Conservation (phyloP, 1,140 invertebrate genomes). For the Caenorhabditis briggsae region DNA sequence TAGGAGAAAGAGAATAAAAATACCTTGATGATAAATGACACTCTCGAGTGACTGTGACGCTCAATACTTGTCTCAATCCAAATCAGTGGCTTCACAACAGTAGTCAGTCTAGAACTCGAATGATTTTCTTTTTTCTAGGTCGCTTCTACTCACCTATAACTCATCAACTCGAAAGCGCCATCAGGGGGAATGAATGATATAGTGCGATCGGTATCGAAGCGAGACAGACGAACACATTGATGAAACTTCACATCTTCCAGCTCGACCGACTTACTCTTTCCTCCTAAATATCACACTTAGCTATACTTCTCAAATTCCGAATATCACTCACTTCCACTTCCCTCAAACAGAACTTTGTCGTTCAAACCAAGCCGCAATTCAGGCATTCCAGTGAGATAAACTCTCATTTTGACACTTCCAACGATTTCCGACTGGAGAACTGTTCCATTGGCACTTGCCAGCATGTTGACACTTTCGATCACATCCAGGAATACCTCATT, state of each 20-base stretch:
- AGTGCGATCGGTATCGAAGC: slow-evolving; percentile 81
- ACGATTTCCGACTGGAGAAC: slow-evolving; percentile 98
- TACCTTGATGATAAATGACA: slow-evolving; percentile 94
- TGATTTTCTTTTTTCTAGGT: too few relatives aligned
- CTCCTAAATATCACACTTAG: slow-evolving; percentile 69
- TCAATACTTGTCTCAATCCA: slow-evolving; percentile 81
- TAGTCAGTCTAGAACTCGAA: slow-evolving; percentile 48
- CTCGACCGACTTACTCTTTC: slow-evolving; percentile 79
- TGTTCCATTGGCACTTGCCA: slow-evolving; percentile 97
- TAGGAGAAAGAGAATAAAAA: slow-evolving; percentile 69
- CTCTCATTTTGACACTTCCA: slow-evolving; percentile 99
- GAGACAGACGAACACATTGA: slow-evolving; percentile 81
- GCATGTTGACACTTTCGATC: slow-evolving; percentile 96
- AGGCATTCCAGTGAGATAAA: slow-evolving; percentile 98
- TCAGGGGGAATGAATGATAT: slow-evolving; percentile 81
- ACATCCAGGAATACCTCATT: slow-evolving; percentile 99
- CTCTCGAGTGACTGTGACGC: slow-evolving; percentile 80
- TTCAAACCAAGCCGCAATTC: slow-evolving; percentile 97
- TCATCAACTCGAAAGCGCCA: slow-evolving; percentile 82
- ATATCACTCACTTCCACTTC: slow-evolving; percentile 85
- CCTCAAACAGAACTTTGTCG: slow-evolving; percentile 98
- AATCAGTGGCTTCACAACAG: slow-evolving; percentile 80
- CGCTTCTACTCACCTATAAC: slow-evolving; percentile 78
- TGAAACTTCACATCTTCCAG: slow-evolving; percentile 82
- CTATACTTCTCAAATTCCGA: slow-evolving; percentile 1